Evolutionary conservation across 2,113 vertebrate genomes (phyloP), one percentile per base, ranked within the genome.

Genomic region (Thermophis baileyi): DNA sequence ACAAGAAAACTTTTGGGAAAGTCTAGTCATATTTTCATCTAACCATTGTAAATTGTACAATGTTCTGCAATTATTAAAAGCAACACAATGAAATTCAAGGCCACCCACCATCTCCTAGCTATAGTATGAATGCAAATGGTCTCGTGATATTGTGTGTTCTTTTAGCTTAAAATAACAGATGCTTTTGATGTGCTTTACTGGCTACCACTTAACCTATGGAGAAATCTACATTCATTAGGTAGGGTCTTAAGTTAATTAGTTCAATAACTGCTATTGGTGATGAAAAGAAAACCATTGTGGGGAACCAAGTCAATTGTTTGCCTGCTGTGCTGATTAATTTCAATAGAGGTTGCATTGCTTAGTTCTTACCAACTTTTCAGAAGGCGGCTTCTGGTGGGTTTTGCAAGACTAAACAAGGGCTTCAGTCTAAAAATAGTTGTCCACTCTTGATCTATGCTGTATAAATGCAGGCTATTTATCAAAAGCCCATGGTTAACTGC

Each of bases 221-320:
- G 88, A 81, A 92, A 91, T 20, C 89, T 49, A 85, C 74, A 95
- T 90, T 60, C 87, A 93, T 47, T 63, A 35, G 47, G 60, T 27
- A 3, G n/a, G 30, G 12, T 93, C 94, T 93, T 35, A 47, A 54
- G 89, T 93, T 85, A 89, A 49, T 60, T 18, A 30, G 49, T 94
- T 94, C 74, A 81, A 81, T 81, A 81, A 81, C 74, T 81, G 74
- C 35, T 81, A 81, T 8, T 40, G 74, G 35, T 44, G 74, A 44
- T 22, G 74, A 40, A 81, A 81, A 40, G 74, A 81, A 81, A 81
- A 81, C 44, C 74, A 81, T 81, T 81, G 35, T 81, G 74, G 35
- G 35, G 18, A 81, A 81, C 18, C 35, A 40, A 81, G 74, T 44
- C 74, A 81, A 81, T 81, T 9, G 74, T 81, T 44, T 81, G 18